These are phyloP conservation scores for Philhelius pedissequus DNA, from an alignment of 2,888 invertebrate species.

Conservation along the genomic window DNA sequence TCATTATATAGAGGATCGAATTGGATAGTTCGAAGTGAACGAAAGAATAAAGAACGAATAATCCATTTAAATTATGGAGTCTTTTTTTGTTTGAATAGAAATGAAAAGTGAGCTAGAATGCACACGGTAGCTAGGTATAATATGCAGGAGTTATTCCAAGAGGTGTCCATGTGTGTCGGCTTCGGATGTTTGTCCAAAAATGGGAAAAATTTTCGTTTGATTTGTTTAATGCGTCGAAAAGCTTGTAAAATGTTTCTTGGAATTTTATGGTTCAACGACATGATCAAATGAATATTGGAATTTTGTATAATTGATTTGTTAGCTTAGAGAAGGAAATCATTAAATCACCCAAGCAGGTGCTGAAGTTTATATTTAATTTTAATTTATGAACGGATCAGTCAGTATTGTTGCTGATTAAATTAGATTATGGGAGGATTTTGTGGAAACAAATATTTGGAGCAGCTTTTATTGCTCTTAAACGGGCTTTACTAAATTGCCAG, in stretches of 20 bases:
- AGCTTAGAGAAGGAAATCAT: not conserved
- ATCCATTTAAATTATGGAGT: not conserved
- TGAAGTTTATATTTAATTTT: not conserved
- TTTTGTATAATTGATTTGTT: not conserved
- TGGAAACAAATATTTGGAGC: not conserved
- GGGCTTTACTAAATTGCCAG: no score
- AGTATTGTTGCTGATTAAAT: no score
- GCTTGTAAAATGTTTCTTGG: slow-evolving; percentile 44
- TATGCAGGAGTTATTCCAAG: not conserved
- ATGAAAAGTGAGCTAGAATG: slow-evolving; percentile 16
- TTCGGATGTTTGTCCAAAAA: slow-evolving; percentile 27
- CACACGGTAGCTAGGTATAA: not conserved
- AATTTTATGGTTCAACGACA: slow-evolving; percentile 17
- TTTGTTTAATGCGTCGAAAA: slow-evolving; percentile 38
- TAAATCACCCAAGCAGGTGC: slow-evolving; percentile 5
- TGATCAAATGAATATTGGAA: slow-evolving; percentile 4
- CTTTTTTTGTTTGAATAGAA: slow-evolving; percentile 46
- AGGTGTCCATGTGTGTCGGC: slow-evolving; percentile 53
- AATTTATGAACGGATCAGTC: not conserved
- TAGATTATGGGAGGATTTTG: not conserved
- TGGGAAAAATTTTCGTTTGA: not conserved
- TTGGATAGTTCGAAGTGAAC: not conserved
- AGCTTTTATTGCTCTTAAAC: not conserved
- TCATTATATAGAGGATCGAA: slow-evolving; percentile 35
- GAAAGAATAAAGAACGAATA: not conserved